Evolutionary conservation across 2,113 vertebrate species (phyloP).

Genomic region (Elaphurus davidianus): DNA sequence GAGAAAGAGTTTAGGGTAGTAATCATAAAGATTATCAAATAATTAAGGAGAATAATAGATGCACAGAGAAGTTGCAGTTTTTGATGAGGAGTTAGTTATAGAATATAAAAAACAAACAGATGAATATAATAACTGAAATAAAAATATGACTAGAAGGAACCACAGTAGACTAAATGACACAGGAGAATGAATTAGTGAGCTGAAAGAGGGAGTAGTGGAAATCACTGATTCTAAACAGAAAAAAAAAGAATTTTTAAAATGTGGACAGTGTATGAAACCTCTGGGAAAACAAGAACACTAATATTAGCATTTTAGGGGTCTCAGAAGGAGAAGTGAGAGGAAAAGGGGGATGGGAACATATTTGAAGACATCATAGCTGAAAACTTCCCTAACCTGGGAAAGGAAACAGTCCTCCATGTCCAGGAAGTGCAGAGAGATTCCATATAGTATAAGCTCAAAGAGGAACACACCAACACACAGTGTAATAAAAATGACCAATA

Average conservation of each 20-base stretch:
- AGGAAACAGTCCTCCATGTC: background rate
- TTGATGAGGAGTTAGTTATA: background rate
- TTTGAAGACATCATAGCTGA: background rate
- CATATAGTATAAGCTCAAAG: background rate
- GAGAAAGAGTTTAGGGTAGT: background rate
- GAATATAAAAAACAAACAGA: background rate
- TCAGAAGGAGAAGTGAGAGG: background rate
- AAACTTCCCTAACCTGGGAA: background rate
- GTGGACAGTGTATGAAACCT: background rate
- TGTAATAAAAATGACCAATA: background rate
- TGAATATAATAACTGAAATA: background rate
- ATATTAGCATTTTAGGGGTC: background rate
- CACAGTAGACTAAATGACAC: background rate
- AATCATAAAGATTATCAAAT: background rate
- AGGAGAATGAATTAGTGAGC: background rate
- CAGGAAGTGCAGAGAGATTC: background rate
- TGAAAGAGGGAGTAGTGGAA: background rate
- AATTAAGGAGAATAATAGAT: background rate
- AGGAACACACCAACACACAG: background rate
- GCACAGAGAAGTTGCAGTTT: too few relatives aligned
- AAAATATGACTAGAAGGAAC: background rate
- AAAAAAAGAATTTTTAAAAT: background rate
- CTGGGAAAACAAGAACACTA: background rate
- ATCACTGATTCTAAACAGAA: background rate
- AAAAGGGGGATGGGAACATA: background rate